A percentile compares a stretch with the other conserved stretches of the same genome.
These are phyloP conservation scores for Diadema setosum DNA, from an alignment of 35 echinoderm and acorn worm genomes.

Conservation along the genomic window DNA sequence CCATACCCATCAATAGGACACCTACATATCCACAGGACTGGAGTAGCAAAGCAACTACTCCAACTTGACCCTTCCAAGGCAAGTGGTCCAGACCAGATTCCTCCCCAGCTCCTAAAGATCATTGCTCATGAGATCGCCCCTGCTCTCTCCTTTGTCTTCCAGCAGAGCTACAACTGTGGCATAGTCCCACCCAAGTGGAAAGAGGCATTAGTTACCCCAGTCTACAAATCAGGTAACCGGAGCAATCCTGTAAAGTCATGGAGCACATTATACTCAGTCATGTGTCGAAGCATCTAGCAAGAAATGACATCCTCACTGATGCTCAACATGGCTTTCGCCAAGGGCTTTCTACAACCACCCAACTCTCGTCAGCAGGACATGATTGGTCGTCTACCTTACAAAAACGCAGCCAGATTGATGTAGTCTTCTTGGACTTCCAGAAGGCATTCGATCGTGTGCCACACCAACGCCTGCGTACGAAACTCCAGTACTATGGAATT, in stretches of 20 bases:
- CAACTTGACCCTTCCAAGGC: slow-evolving; percentile 44
- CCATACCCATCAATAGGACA: not conserved
- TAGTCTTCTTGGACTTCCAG: slow-evolving; percentile 59
- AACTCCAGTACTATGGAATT: slow-evolving; percentile 42
- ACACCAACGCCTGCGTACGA: not conserved
- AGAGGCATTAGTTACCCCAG: slow-evolving; percentile 13
- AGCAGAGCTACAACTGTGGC: slow-evolving; percentile 43
- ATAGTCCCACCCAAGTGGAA: slow-evolving; percentile 27
- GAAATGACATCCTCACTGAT: slow-evolving; percentile 39
- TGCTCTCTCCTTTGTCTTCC: slow-evolving; percentile 25
- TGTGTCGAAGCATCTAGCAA: slow-evolving; percentile 27
- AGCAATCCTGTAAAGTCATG: slow-evolving; percentile 40
- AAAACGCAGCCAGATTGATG: slow-evolving; percentile 40
- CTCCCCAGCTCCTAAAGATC: slow-evolving; percentile 16
- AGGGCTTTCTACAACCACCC: slow-evolving; percentile 26
- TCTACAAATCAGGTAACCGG: slow-evolving; percentile 45
- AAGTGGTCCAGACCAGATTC: slow-evolving; percentile 41
- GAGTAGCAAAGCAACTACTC: slow-evolving; percentile 48
- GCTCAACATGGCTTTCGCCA: slow-evolving; percentile 56
- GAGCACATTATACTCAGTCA: slow-evolving; percentile 42
- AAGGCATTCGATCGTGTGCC: slow-evolving; percentile 81
- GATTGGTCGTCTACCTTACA: slow-evolving; percentile 29
- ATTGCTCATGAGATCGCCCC: slow-evolving; percentile 41
- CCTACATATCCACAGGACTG: not conserved
- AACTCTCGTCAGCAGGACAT: slow-evolving; percentile 13